Percentiles rank a stretch among this genome's conserved stretches.
phyloP scores from a whole-genome alignment of 2,797 vertebrate species.

The Podarcis lilfordi region DNA sequence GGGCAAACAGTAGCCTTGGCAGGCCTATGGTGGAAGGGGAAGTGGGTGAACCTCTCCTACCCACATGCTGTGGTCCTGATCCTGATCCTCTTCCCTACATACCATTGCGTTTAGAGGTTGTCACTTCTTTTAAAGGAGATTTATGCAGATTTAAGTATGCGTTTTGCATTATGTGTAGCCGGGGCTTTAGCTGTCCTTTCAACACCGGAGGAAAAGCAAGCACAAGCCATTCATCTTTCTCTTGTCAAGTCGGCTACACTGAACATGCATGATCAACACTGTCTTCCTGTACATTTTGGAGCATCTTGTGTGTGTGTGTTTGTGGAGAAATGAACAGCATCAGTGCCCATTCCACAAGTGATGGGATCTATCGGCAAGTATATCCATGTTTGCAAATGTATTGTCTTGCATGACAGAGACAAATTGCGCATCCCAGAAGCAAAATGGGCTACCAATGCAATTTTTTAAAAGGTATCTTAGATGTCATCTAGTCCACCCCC shows the following conservation, averaged over 20 bases:
- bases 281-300: not conserved
- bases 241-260: not conserved
- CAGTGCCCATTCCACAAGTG: no score
- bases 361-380: not conserved
- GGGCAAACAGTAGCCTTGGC: no score
- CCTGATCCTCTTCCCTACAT: no score
- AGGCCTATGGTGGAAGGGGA: no score
- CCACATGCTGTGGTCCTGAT: no score
- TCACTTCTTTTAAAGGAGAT: no score
- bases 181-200: not conserved
- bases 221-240: not conserved
- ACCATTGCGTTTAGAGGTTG: no score
- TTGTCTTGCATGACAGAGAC: not conserved
- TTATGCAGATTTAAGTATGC: no score
- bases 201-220: no score
- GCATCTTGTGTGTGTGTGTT: not conserved
- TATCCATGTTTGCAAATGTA: not conserved
- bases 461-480: no score
- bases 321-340: not conserved
- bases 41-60: no score
- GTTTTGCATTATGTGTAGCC: not conserved
- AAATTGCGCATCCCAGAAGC: not conserved
- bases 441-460: not conserved
- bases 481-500: no score
- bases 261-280: not conserved